A percentile compares a stretch with the other conserved stretches of the same genome.
phyloP scores from a whole-genome alignment of 2,113 vertebrate genomes.

The Leuciscus idus region DNA sequence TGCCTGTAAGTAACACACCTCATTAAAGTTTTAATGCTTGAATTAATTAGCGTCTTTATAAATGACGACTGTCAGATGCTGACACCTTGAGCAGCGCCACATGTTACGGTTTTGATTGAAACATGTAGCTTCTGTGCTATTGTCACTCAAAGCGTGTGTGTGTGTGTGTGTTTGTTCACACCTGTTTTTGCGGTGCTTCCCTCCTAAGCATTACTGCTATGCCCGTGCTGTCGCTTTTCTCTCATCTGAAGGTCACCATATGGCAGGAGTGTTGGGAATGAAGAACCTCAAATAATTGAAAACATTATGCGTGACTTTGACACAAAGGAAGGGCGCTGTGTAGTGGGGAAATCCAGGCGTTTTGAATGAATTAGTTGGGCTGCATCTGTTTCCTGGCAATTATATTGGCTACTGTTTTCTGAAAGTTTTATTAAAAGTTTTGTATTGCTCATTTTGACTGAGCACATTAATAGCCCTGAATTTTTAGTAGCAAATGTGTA shows the following conservation, averaged over 20 bases:
- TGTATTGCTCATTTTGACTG: neutral
- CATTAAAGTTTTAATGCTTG: slow-evolving; percentile 41
- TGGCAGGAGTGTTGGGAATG: slow-evolving; percentile 51
- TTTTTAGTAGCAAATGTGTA: neutral
- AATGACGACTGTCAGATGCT: slow-evolving; percentile 34
- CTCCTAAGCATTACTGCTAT: neutral
- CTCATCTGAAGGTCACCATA: slow-evolving; percentile 64
- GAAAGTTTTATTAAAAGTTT: neutral
- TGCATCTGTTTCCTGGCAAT: slow-evolving; percentile 7
- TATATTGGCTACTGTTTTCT: neutral
- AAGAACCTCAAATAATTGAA: slow-evolving; percentile 53
- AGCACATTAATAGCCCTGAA: neutral
- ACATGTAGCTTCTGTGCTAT: slow-evolving; percentile 33
- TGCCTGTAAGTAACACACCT: slow-evolving; percentile 41
- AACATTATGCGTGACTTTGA: slow-evolving; percentile 44
- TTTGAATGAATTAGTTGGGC: slow-evolving; percentile 18
- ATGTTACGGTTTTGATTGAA: slow-evolving; percentile 45
- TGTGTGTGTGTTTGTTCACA: slow-evolving; percentile 11
- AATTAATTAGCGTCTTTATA: slow-evolving; percentile 49
- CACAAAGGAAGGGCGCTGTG: slow-evolving; percentile 14
- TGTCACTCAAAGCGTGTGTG: slow-evolving; percentile 14
- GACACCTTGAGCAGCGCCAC: slow-evolving; percentile 46
- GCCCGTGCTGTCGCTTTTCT: neutral
- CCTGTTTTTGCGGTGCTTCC: neutral
- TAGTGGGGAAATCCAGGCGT: slow-evolving; percentile 2